Evolutionary conservation across 2,888 invertebrate species (phyloP).

Genomic region (Drosophila conformis): DNA sequence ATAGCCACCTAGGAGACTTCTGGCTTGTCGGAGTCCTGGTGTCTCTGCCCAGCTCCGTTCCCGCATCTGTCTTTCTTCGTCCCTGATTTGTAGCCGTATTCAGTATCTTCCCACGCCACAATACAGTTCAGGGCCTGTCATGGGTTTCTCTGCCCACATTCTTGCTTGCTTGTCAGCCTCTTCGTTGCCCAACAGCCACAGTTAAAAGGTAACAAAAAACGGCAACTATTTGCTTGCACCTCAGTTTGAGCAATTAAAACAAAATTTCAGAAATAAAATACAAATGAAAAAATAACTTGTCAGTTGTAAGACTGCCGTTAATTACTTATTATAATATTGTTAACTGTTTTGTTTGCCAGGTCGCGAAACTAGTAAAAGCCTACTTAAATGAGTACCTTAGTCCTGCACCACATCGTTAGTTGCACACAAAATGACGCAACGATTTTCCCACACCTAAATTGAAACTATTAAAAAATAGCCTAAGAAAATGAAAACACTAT

Average conservation of each 20-base stretch:
- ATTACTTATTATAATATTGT: background rate
- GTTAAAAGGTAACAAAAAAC: background rate
- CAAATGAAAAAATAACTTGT: background rate
- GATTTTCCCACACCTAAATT: background rate
- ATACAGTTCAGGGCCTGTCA: no score
- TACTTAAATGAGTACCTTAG: background rate
- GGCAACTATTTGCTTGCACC: no score
- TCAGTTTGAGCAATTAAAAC: background rate
- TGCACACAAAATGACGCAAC: background rate
- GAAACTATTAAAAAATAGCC: background rate
- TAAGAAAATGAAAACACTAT: background rate
- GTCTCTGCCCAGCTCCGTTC: no score
- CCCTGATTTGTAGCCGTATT: no score
- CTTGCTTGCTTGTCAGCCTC: no score
- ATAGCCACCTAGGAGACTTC: no score
- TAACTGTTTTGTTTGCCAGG: background rate
- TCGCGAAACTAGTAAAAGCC: background rate
- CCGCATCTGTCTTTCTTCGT: no score
- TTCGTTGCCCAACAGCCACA: no score
- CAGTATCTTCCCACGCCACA: no score
- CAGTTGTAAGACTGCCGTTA: background rate
- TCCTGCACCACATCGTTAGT: background rate
- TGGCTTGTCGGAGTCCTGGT: no score
- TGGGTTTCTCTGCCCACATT: no score
- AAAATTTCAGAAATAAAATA: background rate